phyloP scores from a whole-genome alignment of 2,113 vertebrate species.

The Podiceps cristatus region DNA sequence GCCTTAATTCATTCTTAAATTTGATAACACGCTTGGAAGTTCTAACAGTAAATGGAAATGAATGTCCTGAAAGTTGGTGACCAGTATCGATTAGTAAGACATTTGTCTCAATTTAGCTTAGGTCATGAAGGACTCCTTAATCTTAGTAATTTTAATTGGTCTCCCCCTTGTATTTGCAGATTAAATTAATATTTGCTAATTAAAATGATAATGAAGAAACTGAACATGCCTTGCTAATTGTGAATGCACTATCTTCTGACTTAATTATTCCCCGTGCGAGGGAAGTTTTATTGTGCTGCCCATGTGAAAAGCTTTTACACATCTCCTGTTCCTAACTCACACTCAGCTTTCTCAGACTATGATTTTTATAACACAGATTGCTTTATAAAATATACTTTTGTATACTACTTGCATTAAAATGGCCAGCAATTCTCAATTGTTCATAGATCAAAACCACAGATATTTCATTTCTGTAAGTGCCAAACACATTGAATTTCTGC shows the following conservation, averaged over 20 bases:
- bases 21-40: slow-evolving; percentile 33
- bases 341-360: neutral
- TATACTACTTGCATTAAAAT: neutral
- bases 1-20: slow-evolving; percentile 35
- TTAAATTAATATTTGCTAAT: slow-evolving; percentile 57
- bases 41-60: slow-evolving; percentile 25
- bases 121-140: slow-evolving; percentile 20
- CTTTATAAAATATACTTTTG: neutral
- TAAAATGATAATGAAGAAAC: slow-evolving; percentile 38
- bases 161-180: slow-evolving; percentile 9
- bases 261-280: neutral
- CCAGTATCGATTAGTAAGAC: neutral
- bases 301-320: neutral
- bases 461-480: neutral
- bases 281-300: neutral
- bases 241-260: neutral
- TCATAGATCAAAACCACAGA: neutral
- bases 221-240: slow-evolving; percentile 4
- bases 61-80: slow-evolving; percentile 16
- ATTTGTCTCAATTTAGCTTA: slow-evolving; percentile 41
- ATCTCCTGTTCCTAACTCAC: neutral
- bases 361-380: neutral
- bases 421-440: neutral
- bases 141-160: slow-evolving; percentile 28
- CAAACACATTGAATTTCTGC: neutral